These are phyloP conservation scores for Corythaeola cristata DNA, from an alignment of 2,113 vertebrate species.

Conservation along the genomic window DNA sequence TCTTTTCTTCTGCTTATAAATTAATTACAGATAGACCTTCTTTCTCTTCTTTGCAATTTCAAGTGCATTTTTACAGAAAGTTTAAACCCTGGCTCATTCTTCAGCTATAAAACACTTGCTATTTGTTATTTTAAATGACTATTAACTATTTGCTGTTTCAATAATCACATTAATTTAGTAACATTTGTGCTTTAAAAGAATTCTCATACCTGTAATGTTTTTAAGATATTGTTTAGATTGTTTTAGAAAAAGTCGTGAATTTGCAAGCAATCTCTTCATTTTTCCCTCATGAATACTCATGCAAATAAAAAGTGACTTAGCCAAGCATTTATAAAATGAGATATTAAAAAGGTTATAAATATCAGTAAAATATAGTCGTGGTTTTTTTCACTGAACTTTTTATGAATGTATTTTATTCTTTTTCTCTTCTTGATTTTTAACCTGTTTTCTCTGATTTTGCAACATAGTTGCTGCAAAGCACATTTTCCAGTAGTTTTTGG, in stretches of 20 bases:
- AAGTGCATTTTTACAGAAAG: neutral
- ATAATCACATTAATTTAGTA: neutral
- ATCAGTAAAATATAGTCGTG: neutral
- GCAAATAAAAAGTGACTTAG: neutral
- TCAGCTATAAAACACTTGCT: neutral
- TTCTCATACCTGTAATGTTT: neutral
- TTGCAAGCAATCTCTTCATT: neutral
- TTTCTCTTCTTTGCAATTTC: neutral
- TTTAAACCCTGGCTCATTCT: neutral
- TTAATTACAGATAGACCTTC: neutral
- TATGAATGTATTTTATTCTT: neutral
- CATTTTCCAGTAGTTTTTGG: neutral
- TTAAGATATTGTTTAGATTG: neutral
- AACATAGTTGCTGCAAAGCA: neutral
- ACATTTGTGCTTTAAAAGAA: neutral
- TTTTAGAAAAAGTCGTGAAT: neutral
- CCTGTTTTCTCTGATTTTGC: neutral
- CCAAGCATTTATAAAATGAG: neutral
- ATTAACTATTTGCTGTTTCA: neutral
- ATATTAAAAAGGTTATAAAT: neutral
- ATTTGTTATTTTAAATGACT: neutral
- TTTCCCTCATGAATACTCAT: neutral
- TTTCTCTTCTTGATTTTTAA: neutral
- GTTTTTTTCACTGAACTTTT: neutral
- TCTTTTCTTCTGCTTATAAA: neutral